Evolutionary conservation across 2,797 vertebrate species (phyloP).

Genomic region (Falco peregrinus): DNA sequence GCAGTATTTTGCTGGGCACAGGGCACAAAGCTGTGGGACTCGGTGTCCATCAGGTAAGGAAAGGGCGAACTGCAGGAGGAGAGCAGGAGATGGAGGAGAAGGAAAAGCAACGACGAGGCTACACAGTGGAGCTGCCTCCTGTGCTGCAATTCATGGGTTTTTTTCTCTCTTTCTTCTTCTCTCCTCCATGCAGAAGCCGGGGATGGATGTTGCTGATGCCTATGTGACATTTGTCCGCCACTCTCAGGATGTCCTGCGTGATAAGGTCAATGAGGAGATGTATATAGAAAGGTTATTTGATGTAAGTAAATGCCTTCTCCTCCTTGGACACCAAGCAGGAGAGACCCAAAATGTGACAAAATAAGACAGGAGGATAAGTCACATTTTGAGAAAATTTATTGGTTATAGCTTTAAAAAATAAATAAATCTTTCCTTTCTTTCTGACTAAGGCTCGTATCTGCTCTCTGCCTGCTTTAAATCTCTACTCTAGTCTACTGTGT

Average conservation of each 20-base stretch:
- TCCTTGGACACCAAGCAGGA: conserved; percentile 90
- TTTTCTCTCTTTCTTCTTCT: conserved; percentile 60
- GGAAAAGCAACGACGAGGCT: not conserved
- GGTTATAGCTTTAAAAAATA: conserved; percentile 67
- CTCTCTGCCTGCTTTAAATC: conserved; percentile 81
- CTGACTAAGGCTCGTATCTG: conserved; percentile 75
- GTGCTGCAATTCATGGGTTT: conserved; percentile 20
- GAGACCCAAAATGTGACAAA: conserved; percentile 99
- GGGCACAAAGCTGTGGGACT: not conserved
- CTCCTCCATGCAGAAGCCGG: conserved; percentile 89
- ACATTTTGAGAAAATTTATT: conserved; percentile 90
- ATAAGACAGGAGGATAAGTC: conserved; percentile 99
- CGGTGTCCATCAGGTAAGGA: not conserved
- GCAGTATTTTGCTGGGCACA: not conserved
- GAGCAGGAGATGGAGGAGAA: not conserved
- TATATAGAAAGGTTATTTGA: conserved; percentile 99
- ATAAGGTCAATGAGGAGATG: conserved; percentile 99
- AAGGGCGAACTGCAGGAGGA: not conserved
- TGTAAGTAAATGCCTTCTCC: conserved; percentile 99
- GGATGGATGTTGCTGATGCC: conserved; percentile 97
- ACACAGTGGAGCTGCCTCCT: not conserved
- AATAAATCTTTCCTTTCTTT: conserved; percentile 74
- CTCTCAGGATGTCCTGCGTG: conserved; percentile 98
- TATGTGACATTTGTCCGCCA: conserved; percentile 98
- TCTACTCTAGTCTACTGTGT: conserved; percentile 83